phyloP scores from a whole-genome alignment of 2,797 vertebrate genomes.

The Lepilemur ruficaudatus region DNA sequence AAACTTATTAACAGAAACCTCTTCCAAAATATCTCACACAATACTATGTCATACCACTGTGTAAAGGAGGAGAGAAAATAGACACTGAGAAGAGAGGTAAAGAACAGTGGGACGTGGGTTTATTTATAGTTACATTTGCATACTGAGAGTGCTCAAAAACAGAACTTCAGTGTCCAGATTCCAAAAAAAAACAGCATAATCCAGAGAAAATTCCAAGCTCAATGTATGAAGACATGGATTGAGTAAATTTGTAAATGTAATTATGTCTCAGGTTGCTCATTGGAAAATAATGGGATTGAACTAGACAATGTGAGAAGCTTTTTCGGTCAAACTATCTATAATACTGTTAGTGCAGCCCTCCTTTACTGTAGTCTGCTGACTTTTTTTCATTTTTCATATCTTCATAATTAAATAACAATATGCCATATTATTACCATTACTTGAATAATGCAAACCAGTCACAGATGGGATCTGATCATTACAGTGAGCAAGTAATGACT shows the following conservation, averaged over 20 bases:
- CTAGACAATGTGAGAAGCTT: background rate
- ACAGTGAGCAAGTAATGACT: background rate
- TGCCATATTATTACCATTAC: background rate
- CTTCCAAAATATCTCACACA: background rate
- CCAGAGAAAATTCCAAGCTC: background rate
- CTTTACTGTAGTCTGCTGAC: background rate
- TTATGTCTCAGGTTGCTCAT: background rate
- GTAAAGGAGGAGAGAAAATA: too few relatives aligned
- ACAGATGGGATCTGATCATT: background rate
- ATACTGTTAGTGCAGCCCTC: fast-evolving
- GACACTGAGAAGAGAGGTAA: too few relatives aligned
- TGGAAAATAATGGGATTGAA: background rate
- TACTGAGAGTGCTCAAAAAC: too few relatives aligned
- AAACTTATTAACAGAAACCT: background rate
- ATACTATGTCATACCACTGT: background rate
- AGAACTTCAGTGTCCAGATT: too few relatives aligned
- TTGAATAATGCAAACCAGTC: background rate
- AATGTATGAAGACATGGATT: background rate
- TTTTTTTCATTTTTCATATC: background rate
- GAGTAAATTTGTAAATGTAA: background rate
- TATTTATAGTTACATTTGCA: too few relatives aligned
- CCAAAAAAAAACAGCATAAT: background rate
- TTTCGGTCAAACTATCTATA: background rate
- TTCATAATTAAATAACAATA: background rate
- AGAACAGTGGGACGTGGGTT: too few relatives aligned